Evolutionary conservation across 2,888 invertebrate genomes (phyloP), one percentile per base, ranked within the genome.

Genomic region (Leucoma salicis): DNA sequence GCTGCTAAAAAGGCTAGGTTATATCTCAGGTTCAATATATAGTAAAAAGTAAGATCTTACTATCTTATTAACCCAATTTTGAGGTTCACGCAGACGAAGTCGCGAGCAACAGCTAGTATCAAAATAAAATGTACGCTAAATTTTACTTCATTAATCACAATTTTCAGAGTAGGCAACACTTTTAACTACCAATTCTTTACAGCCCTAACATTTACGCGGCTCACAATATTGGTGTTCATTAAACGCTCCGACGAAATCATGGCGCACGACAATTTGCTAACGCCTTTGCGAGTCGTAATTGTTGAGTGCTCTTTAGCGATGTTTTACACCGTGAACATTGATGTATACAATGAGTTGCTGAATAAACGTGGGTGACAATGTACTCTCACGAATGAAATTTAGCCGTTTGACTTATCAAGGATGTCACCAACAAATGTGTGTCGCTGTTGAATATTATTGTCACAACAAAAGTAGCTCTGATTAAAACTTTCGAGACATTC

Each of bases 231-330:
- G 28, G 42, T 71, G 71, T 78, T 81, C 80, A 81, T 83, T 82
- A 82, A 77, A 70, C 66, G 63, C 35, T 63, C 68, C 31, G 70
- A 75, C 74, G 68, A 67, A 67, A 71, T 66, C 71, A 66, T 68
- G 67, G 53, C 44, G 40, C 42, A 53, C 39, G 36, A 42, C 54
- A 53, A 64, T 57, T 47, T 47, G 52, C 25, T 38, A 57, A 57
- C 33, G 29, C 44, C 44, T 40, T 39, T 40, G 44, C 36, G 36
- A 46, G 27, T 41, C 39, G 46, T 61, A 57, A 59, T 59, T 59
- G 54, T 57, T 52, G 52, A 61, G 51, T 51, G 49, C 43, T 42
- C 54, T 59, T 61, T 57, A 57, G 37, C 39, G 12, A 46, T 48
- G 58, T 52, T 57, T 57, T 57, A 61, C 46, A 42, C 4, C 1